phyloP scores from a whole-genome alignment of 53 echinoderm and acorn worm species.

The Mesocentrotus franciscanus region DNA sequence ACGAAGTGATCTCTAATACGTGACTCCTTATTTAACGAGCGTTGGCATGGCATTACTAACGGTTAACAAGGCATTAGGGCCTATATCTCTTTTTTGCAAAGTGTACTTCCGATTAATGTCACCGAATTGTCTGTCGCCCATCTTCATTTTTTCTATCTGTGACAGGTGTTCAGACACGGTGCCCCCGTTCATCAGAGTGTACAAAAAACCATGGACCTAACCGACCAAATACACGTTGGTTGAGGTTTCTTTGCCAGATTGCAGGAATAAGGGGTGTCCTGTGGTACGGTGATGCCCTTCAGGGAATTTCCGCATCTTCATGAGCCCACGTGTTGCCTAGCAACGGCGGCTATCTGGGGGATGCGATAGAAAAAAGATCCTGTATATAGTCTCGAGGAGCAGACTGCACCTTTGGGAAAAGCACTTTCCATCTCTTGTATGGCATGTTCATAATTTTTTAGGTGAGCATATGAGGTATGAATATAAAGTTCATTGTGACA shows the following conservation, averaged over 20 bases:
- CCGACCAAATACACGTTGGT: background rate
- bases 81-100: background rate
- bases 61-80: background rate
- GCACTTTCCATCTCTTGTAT: background rate
- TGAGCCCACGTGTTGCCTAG: background rate
- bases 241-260: background rate
- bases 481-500: too few relatives aligned
- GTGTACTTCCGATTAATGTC: background rate
- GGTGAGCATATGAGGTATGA: too few relatives aligned
- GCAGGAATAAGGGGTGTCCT: constrained; percentile 3
- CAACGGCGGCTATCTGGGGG: background rate
- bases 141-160: background rate
- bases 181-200: background rate
- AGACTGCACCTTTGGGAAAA: background rate
- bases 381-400: constrained; percentile 1
- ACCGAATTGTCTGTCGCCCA: background rate
- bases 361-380: background rate
- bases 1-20: too few relatives aligned
- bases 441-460: background rate
- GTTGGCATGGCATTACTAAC: background rate
- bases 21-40: too few relatives aligned
- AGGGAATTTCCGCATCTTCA: constrained; percentile 43
- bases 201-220: too few relatives aligned
- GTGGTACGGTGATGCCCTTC: background rate
- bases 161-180: background rate